phyloP scores from a whole-genome alignment of 2,888 invertebrate species.

The Phaedon cochleariae region DNA sequence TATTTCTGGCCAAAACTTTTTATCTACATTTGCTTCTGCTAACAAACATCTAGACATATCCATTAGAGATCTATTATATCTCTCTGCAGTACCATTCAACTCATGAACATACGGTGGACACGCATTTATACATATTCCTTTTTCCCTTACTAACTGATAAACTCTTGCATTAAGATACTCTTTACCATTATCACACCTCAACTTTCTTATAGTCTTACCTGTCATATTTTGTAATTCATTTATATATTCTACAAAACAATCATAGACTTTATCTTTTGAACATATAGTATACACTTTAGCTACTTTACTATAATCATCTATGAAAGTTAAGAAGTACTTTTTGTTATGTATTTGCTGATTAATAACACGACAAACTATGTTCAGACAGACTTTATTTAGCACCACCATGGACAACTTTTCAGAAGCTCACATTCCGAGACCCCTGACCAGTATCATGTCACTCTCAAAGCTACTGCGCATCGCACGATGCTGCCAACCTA shows the following conservation, averaged over 20 bases:
- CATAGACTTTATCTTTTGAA: slow-evolving; percentile 34
- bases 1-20: slow-evolving; percentile 19
- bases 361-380: too few relatives aligned
- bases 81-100: slow-evolving; percentile 23
- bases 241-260: slow-evolving; percentile 36
- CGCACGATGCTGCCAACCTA: too few relatives aligned
- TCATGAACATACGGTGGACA: slow-evolving; percentile 17
- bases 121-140: slow-evolving; percentile 12
- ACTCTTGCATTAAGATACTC: slow-evolving; percentile 9
- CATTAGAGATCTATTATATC: slow-evolving; percentile 20
- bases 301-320: slow-evolving; percentile 40
- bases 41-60: slow-evolving; percentile 22
- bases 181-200: slow-evolving; percentile 17
- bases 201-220: slow-evolving; percentile 1
- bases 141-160: slow-evolving; percentile 5
- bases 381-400: too few relatives aligned
- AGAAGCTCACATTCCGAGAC: too few relatives aligned
- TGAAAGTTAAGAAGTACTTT: slow-evolving; percentile 16
- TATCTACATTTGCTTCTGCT: slow-evolving; percentile 19
- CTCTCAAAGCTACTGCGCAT: too few relatives aligned
- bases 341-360: too few relatives aligned
- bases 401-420: too few relatives aligned
- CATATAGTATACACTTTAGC: slow-evolving; percentile 34
- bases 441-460: too few relatives aligned
- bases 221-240: slow-evolving; percentile 27